These are phyloP conservation scores for Proterorhinus semilunaris DNA, from an alignment of 2,113 vertebrate species.

Conservation along the genomic window DNA sequence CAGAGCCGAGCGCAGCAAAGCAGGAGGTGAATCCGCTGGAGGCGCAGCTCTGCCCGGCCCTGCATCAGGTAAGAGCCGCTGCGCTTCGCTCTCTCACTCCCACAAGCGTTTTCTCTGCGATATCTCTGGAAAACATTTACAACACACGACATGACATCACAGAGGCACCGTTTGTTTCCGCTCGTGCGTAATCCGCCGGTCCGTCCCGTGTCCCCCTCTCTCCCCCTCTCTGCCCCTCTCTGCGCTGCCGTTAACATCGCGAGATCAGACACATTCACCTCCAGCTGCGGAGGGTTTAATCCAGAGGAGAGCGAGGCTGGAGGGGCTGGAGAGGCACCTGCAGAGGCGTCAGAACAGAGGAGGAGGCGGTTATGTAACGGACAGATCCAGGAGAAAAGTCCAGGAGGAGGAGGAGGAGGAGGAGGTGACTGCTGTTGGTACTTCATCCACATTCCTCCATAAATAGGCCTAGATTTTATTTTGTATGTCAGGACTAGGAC, in stretches of 20 bases:
- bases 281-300: not conserved
- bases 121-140: not conserved
- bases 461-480: too few relatives aligned
- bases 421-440: not conserved
- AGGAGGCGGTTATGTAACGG: constrained; percentile 1
- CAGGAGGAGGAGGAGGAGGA: not conserved
- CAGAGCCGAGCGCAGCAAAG: not conserved
- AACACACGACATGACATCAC: too few relatives aligned
- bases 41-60: not conserved
- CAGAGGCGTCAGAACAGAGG: not conserved
- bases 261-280: not conserved
- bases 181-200: too few relatives aligned
- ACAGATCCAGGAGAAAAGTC: not conserved
- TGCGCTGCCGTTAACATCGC: not conserved
- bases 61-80: constrained; percentile 5
- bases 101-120: too few relatives aligned
- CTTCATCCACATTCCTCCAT: too few relatives aligned
- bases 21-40: not conserved
- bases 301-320: too few relatives aligned
- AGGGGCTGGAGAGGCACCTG: not conserved
- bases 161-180: too few relatives aligned
- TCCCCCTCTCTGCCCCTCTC: not conserved
- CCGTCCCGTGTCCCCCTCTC: not conserved
- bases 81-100: not conserved
- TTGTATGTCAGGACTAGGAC: too few relatives aligned